These are phyloP conservation scores for Urocitellus parryii DNA, from an alignment of 2,113 vertebrate species.

Conservation along the genomic window DNA sequence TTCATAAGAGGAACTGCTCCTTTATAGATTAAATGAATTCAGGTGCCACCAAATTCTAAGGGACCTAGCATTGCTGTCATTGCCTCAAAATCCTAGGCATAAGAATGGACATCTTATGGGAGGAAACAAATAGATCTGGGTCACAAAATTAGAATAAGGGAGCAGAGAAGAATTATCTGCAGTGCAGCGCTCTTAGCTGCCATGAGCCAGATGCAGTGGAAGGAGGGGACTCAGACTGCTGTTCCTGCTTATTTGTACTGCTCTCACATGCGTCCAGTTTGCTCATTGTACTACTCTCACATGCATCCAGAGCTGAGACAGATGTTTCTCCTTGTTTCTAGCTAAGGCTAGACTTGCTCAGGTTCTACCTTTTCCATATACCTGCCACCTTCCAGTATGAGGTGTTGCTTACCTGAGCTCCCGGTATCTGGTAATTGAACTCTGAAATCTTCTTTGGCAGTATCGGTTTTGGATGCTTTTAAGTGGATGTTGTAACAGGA, in stretches of 20 bases:
- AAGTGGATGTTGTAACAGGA: not conserved
- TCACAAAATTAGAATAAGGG: slow-evolving; percentile 43
- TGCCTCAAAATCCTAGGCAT: slow-evolving; percentile 15
- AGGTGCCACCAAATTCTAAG: slow-evolving; percentile 71
- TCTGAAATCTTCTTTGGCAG: not conserved
- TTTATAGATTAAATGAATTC: slow-evolving; percentile 2
- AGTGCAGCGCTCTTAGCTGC: not conserved
- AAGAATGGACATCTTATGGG: slow-evolving; percentile 72
- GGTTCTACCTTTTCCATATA: not conserved
- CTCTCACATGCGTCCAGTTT: accelerated
- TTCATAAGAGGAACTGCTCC: not conserved
- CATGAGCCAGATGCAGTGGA: not conserved
- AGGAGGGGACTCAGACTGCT: not conserved
- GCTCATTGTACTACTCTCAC: not conserved
- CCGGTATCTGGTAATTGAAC: not conserved
- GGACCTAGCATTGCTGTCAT: slow-evolving; percentile 62
- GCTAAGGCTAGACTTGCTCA: not conserved
- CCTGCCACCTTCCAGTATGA: not conserved
- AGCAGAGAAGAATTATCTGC: not conserved
- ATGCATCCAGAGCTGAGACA: not conserved
- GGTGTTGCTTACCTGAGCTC: not conserved
- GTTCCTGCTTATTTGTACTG: not conserved
- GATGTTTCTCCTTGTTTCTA: not conserved
- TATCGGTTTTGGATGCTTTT: not conserved
- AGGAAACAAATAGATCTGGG: slow-evolving; percentile 33